Conservation (phyloP, 2,113 vertebrate species). For the Petrocephalus zakoni region DNA sequence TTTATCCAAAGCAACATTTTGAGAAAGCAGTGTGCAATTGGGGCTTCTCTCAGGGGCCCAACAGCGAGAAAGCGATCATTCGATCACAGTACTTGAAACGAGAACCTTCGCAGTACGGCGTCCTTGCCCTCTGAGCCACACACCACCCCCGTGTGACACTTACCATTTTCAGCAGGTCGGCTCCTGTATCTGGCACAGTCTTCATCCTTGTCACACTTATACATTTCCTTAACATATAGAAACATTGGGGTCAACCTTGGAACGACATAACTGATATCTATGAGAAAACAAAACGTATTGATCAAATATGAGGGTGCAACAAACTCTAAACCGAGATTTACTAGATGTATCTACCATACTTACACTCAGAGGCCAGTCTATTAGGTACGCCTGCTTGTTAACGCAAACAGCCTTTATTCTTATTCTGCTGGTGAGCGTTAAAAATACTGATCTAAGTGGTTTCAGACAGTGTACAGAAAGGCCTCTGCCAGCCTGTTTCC, state of each 20-base stretch:
- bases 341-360: background rate
- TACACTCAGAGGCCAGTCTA: background rate
- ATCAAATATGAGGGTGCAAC: background rate
- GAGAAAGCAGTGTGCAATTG: background rate
- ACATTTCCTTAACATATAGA: slow-evolving; percentile 34
- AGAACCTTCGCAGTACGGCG: background rate
- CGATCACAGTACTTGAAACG: background rate
- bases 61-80: background rate
- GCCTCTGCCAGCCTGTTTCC: background rate
- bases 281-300: background rate
- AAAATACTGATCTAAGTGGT: background rate
- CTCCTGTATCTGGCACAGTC: slow-evolving; percentile 34
- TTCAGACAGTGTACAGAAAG: background rate
- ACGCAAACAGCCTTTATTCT: background rate
- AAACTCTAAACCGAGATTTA: background rate
- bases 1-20: background rate
- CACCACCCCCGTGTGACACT: background rate
- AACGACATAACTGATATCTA: background rate
- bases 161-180: slow-evolving; percentile 44
- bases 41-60: background rate
- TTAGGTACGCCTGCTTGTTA: background rate
- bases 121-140: background rate
- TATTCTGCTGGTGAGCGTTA: background rate
- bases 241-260: background rate
- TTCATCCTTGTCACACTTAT: slow-evolving; percentile 24